Conservation (phyloP, 2,113 vertebrate genomes). For the Anser brachyrhynchus region DNA sequence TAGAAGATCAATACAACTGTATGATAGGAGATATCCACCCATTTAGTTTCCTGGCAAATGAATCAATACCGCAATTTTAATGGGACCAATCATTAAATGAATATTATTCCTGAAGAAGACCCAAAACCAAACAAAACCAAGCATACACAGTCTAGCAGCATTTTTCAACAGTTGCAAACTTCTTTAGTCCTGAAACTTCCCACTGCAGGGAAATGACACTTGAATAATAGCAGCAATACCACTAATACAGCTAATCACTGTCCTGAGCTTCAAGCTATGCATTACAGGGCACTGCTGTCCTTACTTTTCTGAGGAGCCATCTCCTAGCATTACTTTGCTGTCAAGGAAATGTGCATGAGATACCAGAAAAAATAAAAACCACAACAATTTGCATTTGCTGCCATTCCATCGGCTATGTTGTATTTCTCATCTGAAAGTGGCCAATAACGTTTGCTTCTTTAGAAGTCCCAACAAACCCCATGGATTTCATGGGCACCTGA, state of each 20-base stretch:
- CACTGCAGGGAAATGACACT: neutral
- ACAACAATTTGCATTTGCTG: neutral
- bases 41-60: slow-evolving; percentile 61
- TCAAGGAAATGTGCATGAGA: neutral
- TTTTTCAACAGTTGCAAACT: slow-evolving; percentile 13
- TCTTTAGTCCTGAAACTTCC: neutral
- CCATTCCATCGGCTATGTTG: neutral
- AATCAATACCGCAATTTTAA: slow-evolving; percentile 61
- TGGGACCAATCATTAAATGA: slow-evolving; percentile 21
- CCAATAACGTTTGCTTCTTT: neutral
- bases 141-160: neutral
- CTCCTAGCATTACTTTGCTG: neutral
- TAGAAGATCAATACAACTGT: slow-evolving; percentile 27
- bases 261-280: neutral
- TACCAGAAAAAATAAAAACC: neutral
- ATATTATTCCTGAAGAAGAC: slow-evolving; percentile 31
- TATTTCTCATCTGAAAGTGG: neutral
- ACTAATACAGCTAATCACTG: neutral
- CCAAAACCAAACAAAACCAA: neutral
- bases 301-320: neutral
- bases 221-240: neutral
- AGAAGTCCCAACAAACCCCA: neutral
- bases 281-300: neutral
- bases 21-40: neutral
- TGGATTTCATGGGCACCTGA: neutral